Evolutionary conservation across 2,113 vertebrate genomes (phyloP).

Genomic region (Platysteira castanea): DNA sequence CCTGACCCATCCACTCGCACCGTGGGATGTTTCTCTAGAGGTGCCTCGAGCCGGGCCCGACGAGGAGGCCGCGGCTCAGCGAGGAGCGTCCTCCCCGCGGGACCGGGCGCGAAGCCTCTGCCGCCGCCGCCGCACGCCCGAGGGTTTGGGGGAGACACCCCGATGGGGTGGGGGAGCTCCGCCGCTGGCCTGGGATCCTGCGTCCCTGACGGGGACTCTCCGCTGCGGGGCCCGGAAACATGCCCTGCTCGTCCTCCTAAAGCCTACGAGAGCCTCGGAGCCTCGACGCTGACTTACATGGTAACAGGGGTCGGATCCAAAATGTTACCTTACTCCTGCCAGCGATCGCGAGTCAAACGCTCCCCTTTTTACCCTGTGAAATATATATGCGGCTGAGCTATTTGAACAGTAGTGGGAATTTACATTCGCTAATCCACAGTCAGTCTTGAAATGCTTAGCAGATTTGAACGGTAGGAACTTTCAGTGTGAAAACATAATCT

Average conservation of each 20-base stretch:
- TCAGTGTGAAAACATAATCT: neutral
- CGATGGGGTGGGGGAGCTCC: neutral
- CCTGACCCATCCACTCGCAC: neutral
- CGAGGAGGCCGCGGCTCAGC: too few species aligned
- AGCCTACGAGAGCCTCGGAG: neutral
- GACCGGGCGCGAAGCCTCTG: neutral
- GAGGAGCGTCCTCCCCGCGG: neutral
- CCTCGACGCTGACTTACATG: neutral
- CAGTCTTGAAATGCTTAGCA: neutral
- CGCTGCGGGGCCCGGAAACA: neutral
- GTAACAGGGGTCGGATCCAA: neutral
- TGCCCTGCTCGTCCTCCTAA: neutral
- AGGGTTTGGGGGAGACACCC: too few species aligned
- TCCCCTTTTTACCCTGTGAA: neutral
- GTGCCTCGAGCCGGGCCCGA: neutral
- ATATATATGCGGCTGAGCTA: conserved; percentile 8
- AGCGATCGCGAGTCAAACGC: neutral
- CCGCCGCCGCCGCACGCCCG: neutral
- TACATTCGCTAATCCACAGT: neutral
- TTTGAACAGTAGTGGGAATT: conserved; percentile 46
- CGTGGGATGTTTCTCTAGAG: neutral
- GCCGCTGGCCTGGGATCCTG: neutral
- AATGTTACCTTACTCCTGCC: conserved; percentile 17
- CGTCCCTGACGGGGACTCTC: fast-evolving
- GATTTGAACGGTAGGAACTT: neutral